These are phyloP conservation scores for Gila orcuttii DNA, from an alignment of 2,113 vertebrate species.

Conservation along the genomic window DNA sequence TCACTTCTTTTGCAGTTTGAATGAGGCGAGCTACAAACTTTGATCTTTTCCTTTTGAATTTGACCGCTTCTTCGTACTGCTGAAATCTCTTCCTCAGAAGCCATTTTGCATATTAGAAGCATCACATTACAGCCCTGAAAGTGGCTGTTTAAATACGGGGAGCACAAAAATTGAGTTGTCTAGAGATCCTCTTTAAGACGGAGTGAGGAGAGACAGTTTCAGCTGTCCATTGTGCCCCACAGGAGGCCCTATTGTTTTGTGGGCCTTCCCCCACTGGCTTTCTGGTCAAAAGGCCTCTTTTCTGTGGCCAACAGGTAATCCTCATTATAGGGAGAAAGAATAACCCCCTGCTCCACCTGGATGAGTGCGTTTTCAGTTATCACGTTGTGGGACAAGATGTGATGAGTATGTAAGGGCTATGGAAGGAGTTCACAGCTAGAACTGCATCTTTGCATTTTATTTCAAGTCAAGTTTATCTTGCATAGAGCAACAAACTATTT, in stretches of 20 bases:
- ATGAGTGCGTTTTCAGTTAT: neutral
- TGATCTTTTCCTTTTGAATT: slow-evolving; percentile 33
- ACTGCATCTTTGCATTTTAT: neutral
- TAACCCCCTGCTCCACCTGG: neutral
- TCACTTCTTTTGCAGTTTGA: neutral
- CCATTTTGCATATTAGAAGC: slow-evolving; percentile 12
- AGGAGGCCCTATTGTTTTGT: slow-evolving; percentile 37
- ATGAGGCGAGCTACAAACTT: slow-evolving; percentile 41
- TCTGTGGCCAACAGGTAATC: slow-evolving; percentile 38
- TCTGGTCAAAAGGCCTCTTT: slow-evolving; percentile 13
- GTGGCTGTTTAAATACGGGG: neutral
- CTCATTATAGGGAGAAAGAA: neutral
- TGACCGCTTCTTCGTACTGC: neutral
- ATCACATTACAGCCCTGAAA: slow-evolving; percentile 2
- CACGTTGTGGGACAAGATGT: neutral
- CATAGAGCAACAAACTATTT: neutral
- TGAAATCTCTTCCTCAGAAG: neutral
- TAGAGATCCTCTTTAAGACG: neutral
- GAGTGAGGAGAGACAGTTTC: neutral
- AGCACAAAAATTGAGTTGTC: slow-evolving; percentile 9
- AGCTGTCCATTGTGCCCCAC: slow-evolving; percentile 2
- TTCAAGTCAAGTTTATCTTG: slow-evolving; percentile 19
- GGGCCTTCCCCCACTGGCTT: neutral
- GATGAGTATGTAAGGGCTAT: neutral
- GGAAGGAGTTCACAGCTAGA: neutral